Evolutionary conservation across 2,113 vertebrate species (phyloP), one percentile per base, ranked within the genome.

Genomic region (Pelmatolapia mariae): DNA sequence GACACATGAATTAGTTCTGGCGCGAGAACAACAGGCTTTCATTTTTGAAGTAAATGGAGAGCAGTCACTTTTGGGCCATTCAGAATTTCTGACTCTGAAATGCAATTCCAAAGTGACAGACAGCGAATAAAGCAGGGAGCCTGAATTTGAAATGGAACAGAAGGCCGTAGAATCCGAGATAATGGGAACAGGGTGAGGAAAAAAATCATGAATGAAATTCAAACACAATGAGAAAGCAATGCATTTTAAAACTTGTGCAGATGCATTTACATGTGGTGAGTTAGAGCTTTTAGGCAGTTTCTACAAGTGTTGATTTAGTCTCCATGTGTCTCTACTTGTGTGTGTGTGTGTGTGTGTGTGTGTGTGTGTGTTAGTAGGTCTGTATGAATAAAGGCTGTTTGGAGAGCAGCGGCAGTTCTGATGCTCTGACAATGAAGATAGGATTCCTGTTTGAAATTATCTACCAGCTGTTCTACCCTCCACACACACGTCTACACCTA

Each of bases 51-150:
- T 40, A 43, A 83, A 31, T 80, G 29, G 33, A 80, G 52, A 81
- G 10, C 16, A 83, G 56, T 33, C 73, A 78, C 54, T 61, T 87
- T 89, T 83, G 7, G 6, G n/a, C 45, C 18, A 68, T 82, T 90
- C 19, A 63, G 38, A 80, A 84, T 86, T 83, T 78, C 54, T 18
- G 56, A 76, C 43, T 83, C 45, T 11, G 3, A 52, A 91, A 83
- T 88, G 50, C 61, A 88, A 61, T 83, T 92, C 56, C 52, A 63
- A 59, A 92, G 56, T 86, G 86, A 73, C 54, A 43, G 56, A 40
- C 76, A 52, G 16, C 53, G 26, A 76, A 79, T 24, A 22, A 53
- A 18, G 57, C 33, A 18, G 38, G 4, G 53, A 45, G 82, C 52
- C 19, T 22, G 52, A 38, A 80, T 81, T 61, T 54, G 66, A 82